A percentile compares a stretch with the other conserved stretches of the same genome.
These are phyloP conservation scores for Corythaixoides concolor DNA, from an alignment of 2,113 vertebrate genomes.

Conservation along the genomic window DNA sequence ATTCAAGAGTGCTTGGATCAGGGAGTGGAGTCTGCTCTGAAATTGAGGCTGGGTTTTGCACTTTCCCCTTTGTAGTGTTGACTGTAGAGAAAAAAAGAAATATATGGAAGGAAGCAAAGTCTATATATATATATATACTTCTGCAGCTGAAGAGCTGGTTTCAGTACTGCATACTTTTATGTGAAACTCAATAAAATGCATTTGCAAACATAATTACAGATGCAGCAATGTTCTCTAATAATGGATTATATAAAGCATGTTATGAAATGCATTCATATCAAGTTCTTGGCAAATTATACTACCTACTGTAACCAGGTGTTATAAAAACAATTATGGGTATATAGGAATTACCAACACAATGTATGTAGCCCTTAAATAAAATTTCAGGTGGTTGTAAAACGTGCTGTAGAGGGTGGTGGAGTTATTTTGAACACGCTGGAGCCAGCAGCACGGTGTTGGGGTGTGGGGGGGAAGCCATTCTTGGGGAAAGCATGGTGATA, in stretches of 20 bases:
- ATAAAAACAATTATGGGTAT: slow-evolving; percentile 34
- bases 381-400: not conserved
- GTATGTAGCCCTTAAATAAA: not conserved
- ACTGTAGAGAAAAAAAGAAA: not conserved
- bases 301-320: slow-evolving; percentile 32
- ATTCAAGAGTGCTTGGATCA: not conserved
- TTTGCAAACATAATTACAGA: slow-evolving; percentile 68
- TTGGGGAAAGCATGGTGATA: not conserved
- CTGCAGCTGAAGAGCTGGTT: not conserved
- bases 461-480: not conserved
- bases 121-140: not conserved
- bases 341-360: not conserved
- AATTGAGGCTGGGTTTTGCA: not conserved
- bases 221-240: slow-evolving; percentile 59
- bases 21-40: not conserved
- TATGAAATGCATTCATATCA: slow-evolving; percentile 61
- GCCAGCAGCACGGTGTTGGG: not conserved
- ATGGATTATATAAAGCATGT: slow-evolving; percentile 58
- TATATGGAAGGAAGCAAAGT: not conserved
- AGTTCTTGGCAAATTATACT: slow-evolving; percentile 21
- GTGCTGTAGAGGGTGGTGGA: not conserved
- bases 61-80: not conserved
- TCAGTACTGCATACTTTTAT: slow-evolving; percentile 3
- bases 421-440: not conserved
- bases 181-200: slow-evolving; percentile 59